A percentile compares a stretch with the other conserved stretches of the same genome.
Conservation (phyloP, 2,113 vertebrate genomes). For the Hippotragus niger region DNA sequence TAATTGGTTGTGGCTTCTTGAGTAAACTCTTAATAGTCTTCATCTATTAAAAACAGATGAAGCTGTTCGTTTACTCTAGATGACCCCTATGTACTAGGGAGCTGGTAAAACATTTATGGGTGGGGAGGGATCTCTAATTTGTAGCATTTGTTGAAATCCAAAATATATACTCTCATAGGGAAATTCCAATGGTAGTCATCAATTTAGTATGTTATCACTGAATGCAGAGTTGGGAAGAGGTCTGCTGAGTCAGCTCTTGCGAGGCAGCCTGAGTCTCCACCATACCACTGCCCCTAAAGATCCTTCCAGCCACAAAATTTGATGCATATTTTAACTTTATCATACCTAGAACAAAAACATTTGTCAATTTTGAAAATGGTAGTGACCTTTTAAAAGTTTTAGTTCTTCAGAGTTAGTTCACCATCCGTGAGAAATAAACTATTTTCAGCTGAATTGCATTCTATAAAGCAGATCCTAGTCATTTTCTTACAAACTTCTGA, state of each 20-base stretch:
- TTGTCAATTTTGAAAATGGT: not conserved
- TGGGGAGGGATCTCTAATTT: not conserved
- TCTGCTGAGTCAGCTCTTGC: not conserved
- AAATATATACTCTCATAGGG: not conserved
- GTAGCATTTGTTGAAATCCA: not conserved
- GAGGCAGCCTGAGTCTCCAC: not conserved
- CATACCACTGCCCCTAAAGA: not conserved
- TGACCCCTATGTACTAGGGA: not conserved
- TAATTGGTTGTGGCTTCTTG: not conserved
- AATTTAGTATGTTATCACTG: not conserved
- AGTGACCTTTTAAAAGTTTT: not conserved
- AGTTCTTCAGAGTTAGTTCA: conserved; percentile 1
- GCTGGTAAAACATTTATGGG: not conserved
- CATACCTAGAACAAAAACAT: not conserved
- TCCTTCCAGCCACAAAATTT: not conserved
- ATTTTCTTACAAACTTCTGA: conserved; percentile 5
- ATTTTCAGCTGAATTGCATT: not conserved
- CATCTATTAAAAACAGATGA: not conserved
- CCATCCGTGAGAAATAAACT: not conserved
- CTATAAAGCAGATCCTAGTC: not conserved
- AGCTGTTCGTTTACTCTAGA: not conserved
- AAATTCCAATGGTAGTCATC: not conserved
- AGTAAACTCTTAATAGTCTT: not conserved
- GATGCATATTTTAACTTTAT: not conserved
- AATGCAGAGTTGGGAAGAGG: not conserved